Evolutionary conservation across 2,888 invertebrate species (phyloP).

Genomic region (Agrilus cyanescens): DNA sequence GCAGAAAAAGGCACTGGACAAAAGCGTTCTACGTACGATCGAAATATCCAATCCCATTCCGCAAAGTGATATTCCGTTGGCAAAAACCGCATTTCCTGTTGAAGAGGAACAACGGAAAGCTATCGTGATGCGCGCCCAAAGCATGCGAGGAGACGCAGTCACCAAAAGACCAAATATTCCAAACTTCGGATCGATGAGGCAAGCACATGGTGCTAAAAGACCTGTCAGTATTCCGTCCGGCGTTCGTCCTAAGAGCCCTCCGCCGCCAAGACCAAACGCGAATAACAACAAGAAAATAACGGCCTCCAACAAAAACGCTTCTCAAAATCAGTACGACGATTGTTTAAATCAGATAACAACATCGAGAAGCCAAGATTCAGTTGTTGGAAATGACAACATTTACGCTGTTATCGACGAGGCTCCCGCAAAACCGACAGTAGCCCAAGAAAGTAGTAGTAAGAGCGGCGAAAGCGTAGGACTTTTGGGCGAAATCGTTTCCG

Average conservation of each 20-base stretch:
- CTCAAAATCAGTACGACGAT: constrained; percentile 59
- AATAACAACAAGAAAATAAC: constrained; percentile 1
- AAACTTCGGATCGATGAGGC: constrained; percentile 75
- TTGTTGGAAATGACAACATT: constrained; percentile 58
- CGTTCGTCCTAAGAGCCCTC: constrained; percentile 61
- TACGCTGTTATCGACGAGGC: constrained; percentile 80
- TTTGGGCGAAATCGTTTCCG: constrained; percentile 75
- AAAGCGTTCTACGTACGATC: constrained; percentile 57
- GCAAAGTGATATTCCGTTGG: constrained; percentile 52
- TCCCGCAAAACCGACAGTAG: constrained; percentile 36
- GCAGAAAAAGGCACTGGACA: constrained; percentile 52
- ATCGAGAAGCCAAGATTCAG: constrained; percentile 48
- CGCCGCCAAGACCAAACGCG: constrained; percentile 55
- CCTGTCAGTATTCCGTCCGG: constrained; percentile 62
- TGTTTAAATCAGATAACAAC: constrained; percentile 56
- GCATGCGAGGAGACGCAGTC: constrained; percentile 53
- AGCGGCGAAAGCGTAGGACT: constrained; percentile 59
- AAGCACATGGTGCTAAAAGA: constrained; percentile 50
- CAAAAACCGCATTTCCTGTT: constrained; percentile 49
- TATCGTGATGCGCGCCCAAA: constrained; percentile 67
- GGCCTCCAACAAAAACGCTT: constrained; percentile 21
- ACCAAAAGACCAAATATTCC: constrained; percentile 47
- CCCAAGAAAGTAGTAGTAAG: constrained; percentile 36
- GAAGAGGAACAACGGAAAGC: constrained; percentile 38
- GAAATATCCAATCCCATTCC: constrained; percentile 78